These are phyloP conservation scores for Pelecanoides urinatrix DNA, from an alignment of 2,113 vertebrate species.

Conservation along the genomic window DNA sequence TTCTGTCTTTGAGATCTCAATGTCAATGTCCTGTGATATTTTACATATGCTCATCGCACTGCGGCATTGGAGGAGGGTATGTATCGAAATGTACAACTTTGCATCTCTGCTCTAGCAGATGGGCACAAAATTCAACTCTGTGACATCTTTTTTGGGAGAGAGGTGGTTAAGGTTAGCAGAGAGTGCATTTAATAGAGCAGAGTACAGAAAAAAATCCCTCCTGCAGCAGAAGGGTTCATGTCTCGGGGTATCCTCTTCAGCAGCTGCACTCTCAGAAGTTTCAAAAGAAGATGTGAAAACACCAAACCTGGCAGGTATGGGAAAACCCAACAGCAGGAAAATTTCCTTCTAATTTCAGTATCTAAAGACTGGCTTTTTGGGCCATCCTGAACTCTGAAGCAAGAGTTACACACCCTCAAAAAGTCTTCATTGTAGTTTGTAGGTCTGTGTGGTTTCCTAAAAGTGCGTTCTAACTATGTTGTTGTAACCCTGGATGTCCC, in stretches of 20 bases:
- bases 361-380: background rate
- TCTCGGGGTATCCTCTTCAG: background rate
- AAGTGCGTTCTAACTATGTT: background rate
- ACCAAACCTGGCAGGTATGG: background rate
- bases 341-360: background rate
- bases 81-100: background rate
- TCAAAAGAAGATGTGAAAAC: background rate
- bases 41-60: background rate
- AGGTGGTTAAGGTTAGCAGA: background rate
- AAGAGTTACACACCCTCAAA: background rate
- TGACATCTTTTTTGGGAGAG: background rate
- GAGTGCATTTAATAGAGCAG: background rate
- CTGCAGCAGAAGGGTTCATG: background rate
- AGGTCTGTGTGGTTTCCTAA: background rate
- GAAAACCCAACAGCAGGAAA: background rate
- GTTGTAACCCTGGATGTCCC: background rate
- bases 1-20: background rate
- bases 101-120: background rate
- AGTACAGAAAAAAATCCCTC: background rate
- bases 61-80: background rate
- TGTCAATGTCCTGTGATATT: background rate
- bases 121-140: background rate
- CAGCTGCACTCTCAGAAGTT: background rate
- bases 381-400: background rate
- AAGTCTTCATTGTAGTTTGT: background rate